Percentiles rank a stretch among this genome's conserved stretches.
Evolutionary conservation across 2,797 vertebrate species (phyloP).

Genomic region (Oreochromis mossambicus): DNA sequence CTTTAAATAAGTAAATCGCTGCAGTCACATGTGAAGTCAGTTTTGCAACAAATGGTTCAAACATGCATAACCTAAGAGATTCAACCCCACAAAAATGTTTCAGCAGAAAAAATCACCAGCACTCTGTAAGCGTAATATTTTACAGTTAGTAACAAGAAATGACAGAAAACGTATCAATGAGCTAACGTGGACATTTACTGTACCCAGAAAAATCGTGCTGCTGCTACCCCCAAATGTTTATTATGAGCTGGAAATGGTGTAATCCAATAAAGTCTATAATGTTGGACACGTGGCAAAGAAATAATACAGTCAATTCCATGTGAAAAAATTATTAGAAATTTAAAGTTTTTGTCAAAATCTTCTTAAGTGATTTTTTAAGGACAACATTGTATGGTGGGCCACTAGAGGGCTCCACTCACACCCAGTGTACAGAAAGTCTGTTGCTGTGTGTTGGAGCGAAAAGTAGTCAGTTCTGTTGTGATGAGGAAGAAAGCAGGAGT

Average conservation of each 20-base stretch:
- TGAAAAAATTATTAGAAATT: background rate
- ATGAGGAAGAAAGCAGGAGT: background rate
- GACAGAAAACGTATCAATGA: background rate
- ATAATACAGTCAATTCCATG: fast-evolving
- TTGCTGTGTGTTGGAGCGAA: background rate
- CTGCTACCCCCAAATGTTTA: background rate
- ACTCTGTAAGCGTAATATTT: background rate
- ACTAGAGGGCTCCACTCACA: background rate
- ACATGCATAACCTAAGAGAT: background rate
- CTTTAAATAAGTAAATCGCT: background rate
- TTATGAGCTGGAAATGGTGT: background rate
- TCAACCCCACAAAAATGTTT: background rate
- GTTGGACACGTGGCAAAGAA: background rate
- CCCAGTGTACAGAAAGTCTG: background rate
- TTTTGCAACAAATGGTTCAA: background rate
- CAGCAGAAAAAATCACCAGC: background rate
- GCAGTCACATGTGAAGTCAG: background rate
- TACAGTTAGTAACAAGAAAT: background rate
- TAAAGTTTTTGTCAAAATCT: background rate
- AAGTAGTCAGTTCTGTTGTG: background rate
- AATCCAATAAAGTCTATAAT: background rate
- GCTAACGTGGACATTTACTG: background rate
- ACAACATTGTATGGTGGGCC: background rate
- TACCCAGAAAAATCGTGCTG: background rate
- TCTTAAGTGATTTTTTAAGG: background rate